Percentiles rank a stretch among this genome's conserved stretches.
Conservation (phyloP, 2,797 vertebrate genomes). For the Paratrypauchen microcephalus region DNA sequence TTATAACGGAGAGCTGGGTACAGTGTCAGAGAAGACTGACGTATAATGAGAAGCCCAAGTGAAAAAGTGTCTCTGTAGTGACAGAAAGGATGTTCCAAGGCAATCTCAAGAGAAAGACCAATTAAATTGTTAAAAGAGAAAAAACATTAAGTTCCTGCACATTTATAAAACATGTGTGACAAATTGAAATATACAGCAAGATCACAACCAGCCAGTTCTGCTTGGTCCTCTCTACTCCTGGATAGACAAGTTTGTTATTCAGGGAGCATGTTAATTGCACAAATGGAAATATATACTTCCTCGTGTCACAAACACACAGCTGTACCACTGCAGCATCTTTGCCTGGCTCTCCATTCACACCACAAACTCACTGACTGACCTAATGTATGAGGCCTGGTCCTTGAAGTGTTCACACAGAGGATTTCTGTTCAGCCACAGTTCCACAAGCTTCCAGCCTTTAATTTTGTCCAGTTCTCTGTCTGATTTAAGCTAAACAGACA, state of each 20-base stretch:
- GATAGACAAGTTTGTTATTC: conserved; percentile 18
- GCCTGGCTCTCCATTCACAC: conserved; percentile 18
- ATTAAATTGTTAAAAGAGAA: conserved; percentile 17
- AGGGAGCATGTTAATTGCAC: neutral
- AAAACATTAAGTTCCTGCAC: neutral
- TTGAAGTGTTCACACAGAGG: conserved; percentile 83
- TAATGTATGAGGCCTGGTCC: conserved; percentile 88
- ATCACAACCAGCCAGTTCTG: conserved; percentile 9
- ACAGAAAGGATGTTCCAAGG: conserved; percentile 22
- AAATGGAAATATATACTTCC: neutral
- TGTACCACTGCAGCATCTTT: conserved; percentile 12
- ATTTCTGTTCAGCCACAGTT: conserved; percentile 88
- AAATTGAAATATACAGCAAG: neutral
- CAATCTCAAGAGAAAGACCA: conserved; percentile 24
- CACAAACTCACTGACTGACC: conserved; percentile 72
- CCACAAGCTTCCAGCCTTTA: conserved; percentile 86
- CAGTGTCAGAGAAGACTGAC: conserved; percentile 45
- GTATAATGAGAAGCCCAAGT: conserved; percentile 25
- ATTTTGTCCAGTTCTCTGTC: conserved; percentile 88
- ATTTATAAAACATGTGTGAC: neutral
- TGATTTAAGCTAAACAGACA: conserved; percentile 77
- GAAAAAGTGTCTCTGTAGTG: conserved; percentile 35
- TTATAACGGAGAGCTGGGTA: conserved; percentile 58
- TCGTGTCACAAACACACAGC: neutral
- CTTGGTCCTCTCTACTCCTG: conserved; percentile 15